Base-by-base conservation (phyloP, 2,113 vertebrate genomes). In the Synchiropus splendidus region DNA sequence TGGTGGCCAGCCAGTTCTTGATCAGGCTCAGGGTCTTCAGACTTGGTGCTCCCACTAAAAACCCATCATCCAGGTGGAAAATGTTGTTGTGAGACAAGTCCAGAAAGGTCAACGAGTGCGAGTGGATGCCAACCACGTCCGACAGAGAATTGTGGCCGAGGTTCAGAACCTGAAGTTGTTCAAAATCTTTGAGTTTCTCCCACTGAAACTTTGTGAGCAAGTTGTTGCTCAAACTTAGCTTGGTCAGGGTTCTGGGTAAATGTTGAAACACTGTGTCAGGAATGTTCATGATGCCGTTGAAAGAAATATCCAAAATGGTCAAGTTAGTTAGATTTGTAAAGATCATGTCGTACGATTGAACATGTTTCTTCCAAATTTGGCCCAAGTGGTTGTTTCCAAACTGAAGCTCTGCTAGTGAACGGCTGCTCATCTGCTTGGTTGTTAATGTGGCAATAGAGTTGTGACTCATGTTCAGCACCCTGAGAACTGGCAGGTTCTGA, bases 361-460 rank as follows among this genome's bases (percentile, higher is more conserved):
- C 69, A 1, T 15, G 17, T 51, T 78, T 83, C 87, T 89, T 87
- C 58, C 89, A 66, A 10, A 13, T 38, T 46, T 14, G 70, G 6
- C 82, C 81, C 1, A 91, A 42, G 3, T 51, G 0, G 14, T 92
- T 94, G 0, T 70, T 1, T 32, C 68, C 5, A 53, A 91, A 89
- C 21, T 52, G 72, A 2, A 89, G 72, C 35, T 90, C 84, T 18
- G 61, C 38, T 36, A 90, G 64, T 14, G 87, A 89, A 1, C 0
- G 13, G 35, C 87, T 90, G 10, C 41, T 45, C 45, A 86, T 38
- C 2, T 30, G 14, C 38, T 70, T 86, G 2, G 85, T 83, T 2
- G 85, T 88, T 55, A 90, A 58, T 2, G 72, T 87, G n/a, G 38
- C 82, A 60, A 92, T 90, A 2, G 2, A 2, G 0, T 89, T 89